phyloP scores from a whole-genome alignment of 2,113 vertebrate species.

The Siphamia tubifer region DNA sequence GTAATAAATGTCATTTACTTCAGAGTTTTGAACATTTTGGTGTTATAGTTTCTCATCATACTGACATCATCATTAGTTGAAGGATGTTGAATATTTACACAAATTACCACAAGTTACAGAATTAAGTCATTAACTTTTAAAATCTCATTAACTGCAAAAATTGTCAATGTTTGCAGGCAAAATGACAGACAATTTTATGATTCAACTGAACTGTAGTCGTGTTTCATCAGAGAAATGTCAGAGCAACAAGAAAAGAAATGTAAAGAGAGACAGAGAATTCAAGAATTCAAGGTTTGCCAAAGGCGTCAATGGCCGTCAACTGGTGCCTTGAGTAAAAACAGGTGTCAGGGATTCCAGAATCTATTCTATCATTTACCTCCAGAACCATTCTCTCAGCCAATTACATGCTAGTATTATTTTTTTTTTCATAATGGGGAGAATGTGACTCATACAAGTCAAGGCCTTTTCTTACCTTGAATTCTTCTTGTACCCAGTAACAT shows the following conservation, averaged over 20 bases:
- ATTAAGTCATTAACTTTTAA: no score
- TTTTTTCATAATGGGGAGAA: slow-evolving; percentile 1
- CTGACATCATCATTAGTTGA: background rate
- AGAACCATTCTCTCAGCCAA: slow-evolving; percentile 21
- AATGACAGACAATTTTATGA: background rate
- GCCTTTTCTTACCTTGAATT: slow-evolving; percentile 4
- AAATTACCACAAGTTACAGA: background rate
- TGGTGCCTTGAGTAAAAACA: background rate
- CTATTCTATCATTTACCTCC: slow-evolving; percentile 24
- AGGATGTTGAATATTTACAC: background rate
- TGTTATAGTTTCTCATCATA: no score
- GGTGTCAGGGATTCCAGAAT: background rate
- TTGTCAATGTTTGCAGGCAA: background rate
- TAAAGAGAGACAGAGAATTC: background rate
- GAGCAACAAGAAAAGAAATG: background rate
- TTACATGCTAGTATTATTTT: slow-evolving; percentile 28
- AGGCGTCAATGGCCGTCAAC: background rate
- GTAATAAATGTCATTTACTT: no score
- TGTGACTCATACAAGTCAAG: background rate
- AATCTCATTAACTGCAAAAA: background rate
- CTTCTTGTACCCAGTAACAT: background rate
- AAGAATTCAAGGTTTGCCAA: background rate
- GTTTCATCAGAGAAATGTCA: background rate
- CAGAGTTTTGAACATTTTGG: no score
- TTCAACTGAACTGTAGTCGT: background rate